Base-by-base conservation (phyloP, 2,888 invertebrate genomes). In the Stictocephala bisonia region DNA sequence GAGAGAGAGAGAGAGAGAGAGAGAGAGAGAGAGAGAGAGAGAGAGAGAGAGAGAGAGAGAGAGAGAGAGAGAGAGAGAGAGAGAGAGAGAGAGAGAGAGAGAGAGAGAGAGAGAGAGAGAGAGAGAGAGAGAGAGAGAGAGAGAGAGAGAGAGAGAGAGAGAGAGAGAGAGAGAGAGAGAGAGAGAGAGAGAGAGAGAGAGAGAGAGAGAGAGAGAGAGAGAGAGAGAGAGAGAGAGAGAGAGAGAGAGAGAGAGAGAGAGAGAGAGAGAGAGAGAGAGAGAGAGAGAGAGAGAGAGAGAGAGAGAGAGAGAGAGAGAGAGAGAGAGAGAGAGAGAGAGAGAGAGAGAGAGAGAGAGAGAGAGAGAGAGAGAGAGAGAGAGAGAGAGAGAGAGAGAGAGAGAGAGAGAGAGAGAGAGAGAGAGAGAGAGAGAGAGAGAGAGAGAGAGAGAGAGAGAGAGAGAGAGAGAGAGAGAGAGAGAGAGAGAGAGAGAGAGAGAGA, bases 401-500 rank as follows among this genome's bases (percentile, higher is more conserved):
- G 29, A 27, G 41, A 41, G 26, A 0, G 66, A 20, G 22, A 66
- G 41, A 41, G 66, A 66, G 24, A 67, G 48, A 22, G 67, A 50
- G 48, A 44, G 18, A 50, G 29, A 27, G 41, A 41, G 26, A 0
- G 66, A 20, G 22, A 66, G 41, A 41, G 66, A 66, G 24, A 67
- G 48, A 22, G 67, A 50, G 48, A 44, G 18, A 50, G 29, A 27
- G 41, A 41, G 26, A 0, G 66, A 20, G 22, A 66, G 41, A 41
- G 66, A 66, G 24, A 67, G 48, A 22, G 67, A 50, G 48, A 44
- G 18, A 50, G 29, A 27, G 41, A 41, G 26, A 0, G 66, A 20
- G 22, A 66, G 41, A 41, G 66, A 66, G 24, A 67, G 48, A 22
- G 67, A 50, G 48, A 44, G 18, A 50, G 29, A 27, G 41, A 41